A percentile compares a stretch with the other conserved stretches of the same genome.
These are phyloP conservation scores for Idris sp. DNA, from an alignment of 1,140 invertebrate species.

Conservation along the genomic window DNA sequence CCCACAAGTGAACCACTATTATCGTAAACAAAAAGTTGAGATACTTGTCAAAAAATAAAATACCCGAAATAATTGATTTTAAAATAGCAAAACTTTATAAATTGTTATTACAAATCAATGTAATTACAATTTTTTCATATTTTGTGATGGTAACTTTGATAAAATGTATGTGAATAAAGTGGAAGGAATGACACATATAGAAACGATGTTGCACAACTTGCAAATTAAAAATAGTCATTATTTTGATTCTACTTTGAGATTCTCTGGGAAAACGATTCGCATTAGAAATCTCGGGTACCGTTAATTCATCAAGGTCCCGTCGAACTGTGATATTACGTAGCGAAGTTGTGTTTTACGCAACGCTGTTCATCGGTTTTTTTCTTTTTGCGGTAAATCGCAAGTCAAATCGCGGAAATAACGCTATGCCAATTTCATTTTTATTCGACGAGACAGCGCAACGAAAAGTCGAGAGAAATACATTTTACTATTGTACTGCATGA, in stretches of 20 bases:
- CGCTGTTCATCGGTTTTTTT: slow-evolving; percentile 19
- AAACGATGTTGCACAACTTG: no score
- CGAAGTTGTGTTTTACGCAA: slow-evolving; percentile 1
- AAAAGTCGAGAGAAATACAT: slow-evolving; percentile 24
- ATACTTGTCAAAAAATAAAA: no score
- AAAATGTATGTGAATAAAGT: no score
- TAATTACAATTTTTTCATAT: no score
- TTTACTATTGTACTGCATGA: slow-evolving; percentile 10
- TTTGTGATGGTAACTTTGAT: no score
- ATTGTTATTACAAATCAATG: no score
- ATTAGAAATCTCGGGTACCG: slow-evolving; percentile 51
- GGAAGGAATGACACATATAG: no score
- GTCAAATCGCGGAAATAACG: slow-evolving; percentile 32
- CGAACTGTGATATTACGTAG: slow-evolving; percentile 32
- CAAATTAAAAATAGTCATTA: no score
- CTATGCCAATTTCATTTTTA: slow-evolving; percentile 36
- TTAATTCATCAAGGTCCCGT: slow-evolving; percentile 56
- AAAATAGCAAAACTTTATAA: no score
- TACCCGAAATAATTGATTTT: no score
- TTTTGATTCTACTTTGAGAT: no score
- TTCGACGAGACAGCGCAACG: slow-evolving; percentile 24
- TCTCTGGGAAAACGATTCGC: slow-evolving; percentile 39
- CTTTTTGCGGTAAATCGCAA: slow-evolving; percentile 15
- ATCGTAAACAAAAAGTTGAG: no score
- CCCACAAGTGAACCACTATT: slow-evolving; percentile 3